Evolutionary conservation across 2,888 invertebrate genomes (phyloP).

Genomic region (Parochlus steinenii): DNA sequence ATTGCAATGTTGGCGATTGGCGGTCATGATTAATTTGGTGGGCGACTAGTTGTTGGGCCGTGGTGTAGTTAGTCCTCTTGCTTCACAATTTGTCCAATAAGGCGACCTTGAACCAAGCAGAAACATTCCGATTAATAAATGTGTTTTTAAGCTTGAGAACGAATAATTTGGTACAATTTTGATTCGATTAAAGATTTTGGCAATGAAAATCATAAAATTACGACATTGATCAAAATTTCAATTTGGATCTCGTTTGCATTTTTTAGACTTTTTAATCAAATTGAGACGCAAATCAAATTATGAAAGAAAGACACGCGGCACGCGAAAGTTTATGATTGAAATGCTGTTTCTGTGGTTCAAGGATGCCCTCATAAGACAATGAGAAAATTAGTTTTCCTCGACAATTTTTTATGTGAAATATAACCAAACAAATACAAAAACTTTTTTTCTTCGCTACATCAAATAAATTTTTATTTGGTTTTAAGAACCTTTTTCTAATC

Average conservation of each 20-base stretch:
- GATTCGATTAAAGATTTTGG: slow-evolving; percentile 8
- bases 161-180: not conserved
- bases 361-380: slow-evolving; percentile 20
- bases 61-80: slow-evolving; percentile 14
- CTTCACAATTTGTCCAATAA: slow-evolving; percentile 25
- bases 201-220: not conserved
- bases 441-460: slow-evolving; percentile 10
- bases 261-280: not conserved
- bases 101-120: slow-evolving; percentile 42
- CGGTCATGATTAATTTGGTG: slow-evolving; percentile 1
- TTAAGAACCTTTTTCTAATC: slow-evolving; percentile 7
- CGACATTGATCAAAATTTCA: not conserved
- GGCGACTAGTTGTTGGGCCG: slow-evolving; percentile 1
- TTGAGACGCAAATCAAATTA: not conserved
- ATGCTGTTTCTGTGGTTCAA: slow-evolving; percentile 34
- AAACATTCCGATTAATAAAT: slow-evolving; percentile 30
- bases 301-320: not conserved
- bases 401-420: slow-evolving; percentile 2
- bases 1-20: slow-evolving; percentile 9
- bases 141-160: slow-evolving; percentile 2
- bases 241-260: not conserved
- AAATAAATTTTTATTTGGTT: slow-evolving; percentile 6
- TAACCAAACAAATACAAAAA: slow-evolving; percentile 4
- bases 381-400: not conserved
- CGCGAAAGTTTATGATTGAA: slow-evolving; percentile 29